phyloP scores from a whole-genome alignment of 2,888 invertebrate species.

The Cheilosia impressa region DNA sequence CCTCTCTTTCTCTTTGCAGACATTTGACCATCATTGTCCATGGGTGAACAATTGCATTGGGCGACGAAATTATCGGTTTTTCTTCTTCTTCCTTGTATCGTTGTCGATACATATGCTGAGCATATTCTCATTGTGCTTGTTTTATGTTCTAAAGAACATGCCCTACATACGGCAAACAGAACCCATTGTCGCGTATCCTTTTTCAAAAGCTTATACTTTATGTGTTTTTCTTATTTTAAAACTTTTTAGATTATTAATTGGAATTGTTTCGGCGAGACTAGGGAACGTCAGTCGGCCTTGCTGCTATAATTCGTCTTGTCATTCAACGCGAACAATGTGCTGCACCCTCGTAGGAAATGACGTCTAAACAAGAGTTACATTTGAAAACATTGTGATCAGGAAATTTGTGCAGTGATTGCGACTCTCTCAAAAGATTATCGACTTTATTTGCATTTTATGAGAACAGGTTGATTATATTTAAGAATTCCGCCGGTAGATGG shows the following conservation, averaged over 20 bases:
- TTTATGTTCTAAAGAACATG: conserved; percentile 94
- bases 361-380: too few species aligned
- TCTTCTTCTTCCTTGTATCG: conserved; percentile 99
- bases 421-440: too few species aligned
- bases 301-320: too few species aligned
- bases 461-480: too few species aligned
- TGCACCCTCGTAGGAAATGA: too few species aligned
- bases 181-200: conserved; percentile 95
- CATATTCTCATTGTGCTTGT: conserved; percentile 96
- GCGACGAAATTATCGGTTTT: conserved; percentile 98
- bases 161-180: conserved; percentile 91
- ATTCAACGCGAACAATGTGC: too few species aligned
- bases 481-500: too few species aligned
- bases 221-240: not conserved
- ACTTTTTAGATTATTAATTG: not conserved
- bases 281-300: too few species aligned
- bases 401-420: too few species aligned
- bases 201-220: conserved; percentile 78
- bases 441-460: too few species aligned
- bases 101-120: conserved; percentile 98
- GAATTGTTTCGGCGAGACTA: too few species aligned
- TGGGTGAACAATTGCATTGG: conserved; percentile 99
- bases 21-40: conserved; percentile 99
- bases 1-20: conserved; percentile 86
- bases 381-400: too few species aligned